These are phyloP conservation scores for Tragelaphus eurycerus DNA, from an alignment of 2,797 vertebrate genomes.

Conservation along the genomic window DNA sequence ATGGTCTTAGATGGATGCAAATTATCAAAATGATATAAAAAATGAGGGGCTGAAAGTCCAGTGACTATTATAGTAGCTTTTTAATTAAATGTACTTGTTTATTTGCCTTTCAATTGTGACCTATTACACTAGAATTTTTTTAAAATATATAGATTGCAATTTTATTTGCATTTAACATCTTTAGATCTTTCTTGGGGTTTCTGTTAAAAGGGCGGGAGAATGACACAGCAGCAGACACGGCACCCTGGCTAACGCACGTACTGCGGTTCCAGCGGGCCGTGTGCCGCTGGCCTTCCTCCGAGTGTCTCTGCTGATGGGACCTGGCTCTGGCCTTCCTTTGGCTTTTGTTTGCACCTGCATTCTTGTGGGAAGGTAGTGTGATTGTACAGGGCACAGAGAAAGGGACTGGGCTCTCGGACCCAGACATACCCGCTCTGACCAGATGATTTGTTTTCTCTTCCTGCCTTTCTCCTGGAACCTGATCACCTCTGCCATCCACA, in stretches of 20 bases:
- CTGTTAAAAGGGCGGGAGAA: neutral
- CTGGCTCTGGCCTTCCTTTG: conserved; percentile 79
- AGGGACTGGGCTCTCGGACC: conserved; percentile 42
- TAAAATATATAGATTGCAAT: neutral
- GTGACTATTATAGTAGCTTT: conserved; percentile 84
- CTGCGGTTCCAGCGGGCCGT: conserved; percentile 75
- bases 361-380: conserved; percentile 76
- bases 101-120: conserved; percentile 64
- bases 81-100: conserved; percentile 21
- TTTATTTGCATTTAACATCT: neutral
- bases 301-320: conserved; percentile 87
- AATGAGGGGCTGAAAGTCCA: conserved; percentile 95
- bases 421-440: conserved; percentile 79
- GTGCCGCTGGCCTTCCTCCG: conserved; percentile 91
- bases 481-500: conserved; percentile 84
- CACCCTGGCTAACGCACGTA: conserved; percentile 68
- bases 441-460: conserved; percentile 88
- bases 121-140: conserved; percentile 22
- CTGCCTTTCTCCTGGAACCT: conserved; percentile 87
- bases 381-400: conserved; percentile 67
- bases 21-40: conserved; percentile 81
- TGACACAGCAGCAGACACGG: conserved; percentile 38
- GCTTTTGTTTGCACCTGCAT: conserved; percentile 78
- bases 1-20: conserved; percentile 71
- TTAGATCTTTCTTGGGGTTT: neutral